A percentile compares a stretch with the other conserved stretches of the same genome.
Evolutionary conservation across 2,797 vertebrate species (phyloP).

Genomic region (Oryzias dopingdopingensis): DNA sequence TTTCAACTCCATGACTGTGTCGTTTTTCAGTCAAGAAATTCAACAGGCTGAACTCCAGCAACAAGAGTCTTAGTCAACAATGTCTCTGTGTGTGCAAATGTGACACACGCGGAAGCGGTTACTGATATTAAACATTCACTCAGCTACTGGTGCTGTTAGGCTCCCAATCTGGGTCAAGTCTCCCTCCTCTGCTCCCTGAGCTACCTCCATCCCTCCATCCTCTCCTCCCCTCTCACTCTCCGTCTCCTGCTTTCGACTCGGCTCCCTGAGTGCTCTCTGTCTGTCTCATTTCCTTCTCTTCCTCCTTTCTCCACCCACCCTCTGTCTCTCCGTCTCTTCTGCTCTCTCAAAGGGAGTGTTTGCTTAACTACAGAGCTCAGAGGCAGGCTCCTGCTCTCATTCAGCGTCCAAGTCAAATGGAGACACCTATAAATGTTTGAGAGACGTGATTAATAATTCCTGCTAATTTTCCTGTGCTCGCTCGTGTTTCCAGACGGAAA

Average conservation of each 20-base stretch:
- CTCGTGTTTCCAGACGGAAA: constrained; percentile 3
- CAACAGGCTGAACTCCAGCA: constrained; percentile 71
- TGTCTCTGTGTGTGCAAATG: constrained; percentile 38
- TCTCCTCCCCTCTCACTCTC: constrained; percentile 29
- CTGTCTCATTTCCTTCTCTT: constrained; percentile 33
- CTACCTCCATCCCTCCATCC: constrained; percentile 67
- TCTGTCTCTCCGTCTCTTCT: constrained; percentile 15
- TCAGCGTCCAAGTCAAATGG: constrained; percentile 71
- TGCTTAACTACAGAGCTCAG: constrained; percentile 65
- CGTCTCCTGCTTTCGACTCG: constrained; percentile 21
- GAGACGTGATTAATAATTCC: constrained; percentile 64
- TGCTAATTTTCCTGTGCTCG: constrained; percentile 27
- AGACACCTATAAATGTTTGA: constrained; percentile 71
- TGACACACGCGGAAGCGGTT: constrained; percentile 49
- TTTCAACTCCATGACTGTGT: constrained; percentile 25
- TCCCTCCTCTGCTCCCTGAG: constrained; percentile 70
- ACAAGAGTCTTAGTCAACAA: constrained; percentile 73
- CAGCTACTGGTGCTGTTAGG: constrained; percentile 71
- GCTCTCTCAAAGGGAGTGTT: constrained; percentile 52
- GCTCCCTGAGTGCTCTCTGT: constrained; percentile 27
- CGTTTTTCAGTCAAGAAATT: constrained; percentile 49
- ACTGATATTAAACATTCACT: constrained; percentile 76
- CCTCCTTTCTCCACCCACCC: constrained; percentile 21
- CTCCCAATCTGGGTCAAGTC: constrained; percentile 77
- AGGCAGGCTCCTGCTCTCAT: constrained; percentile 56